Evolutionary conservation across 2,888 invertebrate genomes (phyloP).

Genomic region (Eudasyphora cyanicolor): DNA sequence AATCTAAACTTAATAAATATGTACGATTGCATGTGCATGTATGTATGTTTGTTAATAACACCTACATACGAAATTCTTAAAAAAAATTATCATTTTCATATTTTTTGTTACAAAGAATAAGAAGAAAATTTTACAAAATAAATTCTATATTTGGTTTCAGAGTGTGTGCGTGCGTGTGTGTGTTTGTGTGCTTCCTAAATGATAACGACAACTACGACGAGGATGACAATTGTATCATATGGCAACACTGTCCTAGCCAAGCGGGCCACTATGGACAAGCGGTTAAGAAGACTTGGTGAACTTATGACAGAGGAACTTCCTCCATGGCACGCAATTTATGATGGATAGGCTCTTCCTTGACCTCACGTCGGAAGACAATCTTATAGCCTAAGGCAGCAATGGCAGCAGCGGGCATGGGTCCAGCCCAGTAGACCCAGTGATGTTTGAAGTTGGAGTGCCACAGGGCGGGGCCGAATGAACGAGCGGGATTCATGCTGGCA

Average conservation of each 20-base stretch:
- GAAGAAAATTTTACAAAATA: not conserved
- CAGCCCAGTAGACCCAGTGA: conserved; percentile 89
- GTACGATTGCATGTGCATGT: not conserved
- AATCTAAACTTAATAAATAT: conserved; percentile 21
- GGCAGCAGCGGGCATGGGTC: conserved; percentile 81
- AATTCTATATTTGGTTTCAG: conserved; percentile 38
- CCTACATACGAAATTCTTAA: conserved; percentile 5
- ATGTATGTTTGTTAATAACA: not conserved
- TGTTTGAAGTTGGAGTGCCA: conserved; percentile 84
- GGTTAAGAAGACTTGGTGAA: not conserved
- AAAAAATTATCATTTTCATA: not conserved
- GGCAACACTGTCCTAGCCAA: conserved; percentile 35
- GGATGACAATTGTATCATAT: conserved; percentile 38
- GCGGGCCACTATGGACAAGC: not conserved
- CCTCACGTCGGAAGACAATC: conserved; percentile 78
- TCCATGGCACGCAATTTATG: conserved; percentile 75
- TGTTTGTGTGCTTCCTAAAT: conserved; percentile 1
- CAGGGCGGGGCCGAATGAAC: conserved; percentile 86
- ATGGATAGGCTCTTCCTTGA: conserved; percentile 72
- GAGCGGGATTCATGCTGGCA: conserved; percentile 87
- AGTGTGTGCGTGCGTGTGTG: too few relatives aligned
- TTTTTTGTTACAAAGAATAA: not conserved
- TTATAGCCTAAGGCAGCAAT: conserved; percentile 80
- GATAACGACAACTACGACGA: not conserved
- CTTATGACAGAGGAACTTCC: conserved; percentile 77